Percentiles rank a stretch among this genome's conserved stretches.
These are phyloP conservation scores for Hippopotamyrus pictus DNA, from an alignment of 2,797 vertebrate genomes.

Conservation along the genomic window DNA sequence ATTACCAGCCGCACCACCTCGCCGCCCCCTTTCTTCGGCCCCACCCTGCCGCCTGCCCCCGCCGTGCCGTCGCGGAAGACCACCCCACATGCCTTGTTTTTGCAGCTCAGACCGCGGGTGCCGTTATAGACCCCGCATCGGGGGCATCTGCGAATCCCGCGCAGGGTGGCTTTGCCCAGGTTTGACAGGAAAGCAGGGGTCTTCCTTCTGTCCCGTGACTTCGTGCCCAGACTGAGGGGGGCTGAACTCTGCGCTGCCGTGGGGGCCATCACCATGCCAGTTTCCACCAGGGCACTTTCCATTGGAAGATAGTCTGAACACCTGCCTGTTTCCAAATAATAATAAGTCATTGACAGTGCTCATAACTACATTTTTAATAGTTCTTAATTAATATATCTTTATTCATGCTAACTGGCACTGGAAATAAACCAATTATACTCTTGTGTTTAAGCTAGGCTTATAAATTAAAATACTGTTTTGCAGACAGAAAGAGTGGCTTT, in stretches of 20 bases:
- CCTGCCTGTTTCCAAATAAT: not conserved
- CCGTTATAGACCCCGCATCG: constrained; percentile 87
- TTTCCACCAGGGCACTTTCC: constrained; percentile 40
- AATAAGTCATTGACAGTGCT: not conserved
- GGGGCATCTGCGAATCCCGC: constrained; percentile 83
- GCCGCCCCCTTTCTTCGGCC: constrained; percentile 50
- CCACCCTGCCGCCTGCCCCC: constrained; percentile 42
- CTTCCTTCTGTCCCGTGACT: constrained; percentile 57
- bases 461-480: not conserved
- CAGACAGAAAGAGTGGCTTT: not conserved
- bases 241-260: constrained; percentile 11
- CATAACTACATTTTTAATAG: not conserved
- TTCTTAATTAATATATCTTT: not conserved
- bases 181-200: constrained; percentile 76
- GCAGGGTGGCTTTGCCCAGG: constrained; percentile 80
- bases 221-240: constrained; percentile 34
- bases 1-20: constrained; percentile 74
- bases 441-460: not conserved
- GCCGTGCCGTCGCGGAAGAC: constrained; percentile 67
- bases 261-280: constrained; percentile 31
- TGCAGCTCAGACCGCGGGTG: constrained; percentile 87
- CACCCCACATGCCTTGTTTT: constrained; percentile 84
- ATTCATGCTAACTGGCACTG: not conserved
- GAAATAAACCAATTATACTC: not conserved
- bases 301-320: not conserved